phyloP scores from a whole-genome alignment of 2,797 vertebrate genomes.

The Todus mexicanus region DNA sequence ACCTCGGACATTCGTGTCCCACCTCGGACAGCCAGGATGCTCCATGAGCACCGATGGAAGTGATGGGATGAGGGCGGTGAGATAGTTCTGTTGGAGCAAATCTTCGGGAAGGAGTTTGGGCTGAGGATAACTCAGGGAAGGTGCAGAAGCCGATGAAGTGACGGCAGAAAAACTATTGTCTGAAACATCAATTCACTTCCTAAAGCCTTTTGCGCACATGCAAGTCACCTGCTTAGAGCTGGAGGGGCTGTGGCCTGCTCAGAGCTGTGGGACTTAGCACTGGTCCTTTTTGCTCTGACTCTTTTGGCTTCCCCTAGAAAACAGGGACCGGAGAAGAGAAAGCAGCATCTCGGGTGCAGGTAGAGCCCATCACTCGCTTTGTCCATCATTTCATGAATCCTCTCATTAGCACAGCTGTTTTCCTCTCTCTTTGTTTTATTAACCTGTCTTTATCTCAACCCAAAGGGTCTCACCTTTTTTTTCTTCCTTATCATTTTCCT shows the following conservation, averaged over 20 bases:
- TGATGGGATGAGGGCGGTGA: rapidly evolving
- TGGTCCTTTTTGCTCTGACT: neutral
- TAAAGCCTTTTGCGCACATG: neutral
- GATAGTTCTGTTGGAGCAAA: neutral
- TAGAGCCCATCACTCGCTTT: too few species aligned
- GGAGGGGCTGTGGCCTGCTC: neutral
- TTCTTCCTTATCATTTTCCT: too few species aligned
- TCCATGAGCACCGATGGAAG: neutral
- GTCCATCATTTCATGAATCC: too few species aligned
- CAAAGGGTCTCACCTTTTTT: too few species aligned
- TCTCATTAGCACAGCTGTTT: too few species aligned
- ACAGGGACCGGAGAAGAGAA: neutral
- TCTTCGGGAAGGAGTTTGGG: neutral
- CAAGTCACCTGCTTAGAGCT: neutral
- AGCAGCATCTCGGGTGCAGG: too few species aligned
- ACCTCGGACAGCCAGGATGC: neutral
- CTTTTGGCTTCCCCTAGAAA: neutral
- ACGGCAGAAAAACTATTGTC: neutral
- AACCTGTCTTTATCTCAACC: too few species aligned
- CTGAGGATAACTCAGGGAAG: neutral
- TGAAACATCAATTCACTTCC: neutral
- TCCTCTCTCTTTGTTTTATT: too few species aligned
- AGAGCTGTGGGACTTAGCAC: neutral
- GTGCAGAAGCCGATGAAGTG: neutral
- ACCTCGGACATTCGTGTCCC: neutral